Conservation (phyloP, 2,113 vertebrate species). For the Ciconia maguari region DNA sequence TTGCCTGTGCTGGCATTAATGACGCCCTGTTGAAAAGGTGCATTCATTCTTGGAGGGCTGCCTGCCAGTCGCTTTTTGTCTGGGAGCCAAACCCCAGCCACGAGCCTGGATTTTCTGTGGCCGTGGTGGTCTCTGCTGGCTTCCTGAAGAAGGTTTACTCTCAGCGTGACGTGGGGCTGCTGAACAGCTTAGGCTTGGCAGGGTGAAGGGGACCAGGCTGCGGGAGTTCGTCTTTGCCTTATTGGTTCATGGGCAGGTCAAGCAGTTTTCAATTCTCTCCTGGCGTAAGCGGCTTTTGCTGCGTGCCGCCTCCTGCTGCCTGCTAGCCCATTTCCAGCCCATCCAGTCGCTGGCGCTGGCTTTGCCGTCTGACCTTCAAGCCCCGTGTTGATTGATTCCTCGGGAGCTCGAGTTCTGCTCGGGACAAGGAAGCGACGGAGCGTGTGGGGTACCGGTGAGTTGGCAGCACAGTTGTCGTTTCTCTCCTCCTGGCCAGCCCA, state of each 20-base stretch:
- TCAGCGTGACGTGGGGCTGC: rapidly evolving
- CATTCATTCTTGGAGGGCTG: not conserved
- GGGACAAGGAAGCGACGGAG: not conserved
- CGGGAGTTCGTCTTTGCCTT: not conserved
- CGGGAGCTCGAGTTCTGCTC: rapidly evolving
- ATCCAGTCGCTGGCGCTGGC: not conserved
- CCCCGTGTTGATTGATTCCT: rapidly evolving
- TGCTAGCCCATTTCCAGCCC: not conserved
- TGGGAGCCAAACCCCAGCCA: not conserved
- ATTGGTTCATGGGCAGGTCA: not conserved
- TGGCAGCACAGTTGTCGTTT: not conserved
- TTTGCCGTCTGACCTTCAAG: not conserved
- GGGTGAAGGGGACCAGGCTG: not conserved
- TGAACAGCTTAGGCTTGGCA: not conserved
- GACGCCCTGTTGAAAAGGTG: not conserved
- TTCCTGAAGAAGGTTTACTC: not conserved
- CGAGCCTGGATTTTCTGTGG: not conserved
- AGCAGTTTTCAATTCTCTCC: not conserved
- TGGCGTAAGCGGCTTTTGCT: not conserved
- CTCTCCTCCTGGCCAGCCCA: not conserved
- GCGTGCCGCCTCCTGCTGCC: not conserved
- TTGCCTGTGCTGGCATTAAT: not conserved
- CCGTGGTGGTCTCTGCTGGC: not conserved
- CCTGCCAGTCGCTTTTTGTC: not conserved
- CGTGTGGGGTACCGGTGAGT: rapidly evolving